Evolutionary conservation across 2,888 invertebrate species (phyloP), one percentile per base, ranked within the genome.

Genomic region (Dolomedes plantarius): DNA sequence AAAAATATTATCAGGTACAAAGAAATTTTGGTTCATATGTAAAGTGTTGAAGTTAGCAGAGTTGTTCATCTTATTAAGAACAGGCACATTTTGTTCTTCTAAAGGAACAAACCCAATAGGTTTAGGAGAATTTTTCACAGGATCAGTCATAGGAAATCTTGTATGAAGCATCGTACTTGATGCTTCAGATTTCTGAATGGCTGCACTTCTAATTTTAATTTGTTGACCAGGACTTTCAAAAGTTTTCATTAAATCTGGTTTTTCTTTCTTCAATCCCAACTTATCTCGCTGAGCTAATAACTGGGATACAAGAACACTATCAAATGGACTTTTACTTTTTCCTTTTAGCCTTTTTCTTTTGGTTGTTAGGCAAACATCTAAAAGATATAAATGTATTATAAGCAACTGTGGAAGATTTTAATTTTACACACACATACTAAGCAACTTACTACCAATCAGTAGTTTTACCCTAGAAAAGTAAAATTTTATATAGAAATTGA

Each of bases 291-390:
- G 90, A 9, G 90, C 90, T 77, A 90, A 86, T n/a, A 90, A 87
- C 85, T 90, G 89, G 11, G 90, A 90, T 19, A 90, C 90, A 36
- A 90, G 87, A 29, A 90, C 88, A 41, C 90, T 89, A 69, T 90
- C 90, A 87, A 89, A 90, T 29, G 90, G 89, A 83, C 88, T 88
- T 41, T 86, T 82, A 28, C 62, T 83, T 75, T 89, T 88, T 82
- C 86, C 89, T 88, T 83, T 88, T 9, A 78, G 29, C 29, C 81
- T 69, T 62, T 83, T 89, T 72, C 75, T 89, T 32, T 88, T 88
- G 27, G 39, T 87, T 31, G 88, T 82, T 46, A 87, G 77, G 46
- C 77, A 77, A 32, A n/a, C 72, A 39, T 81, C 77, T 81, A 46
- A 19, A 56, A 68, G 29, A 75, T 31, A 46, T 19, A 29, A 46